These are phyloP conservation scores for Aleiodes testaceus DNA, from an alignment of 2,888 invertebrate genomes.

Conservation along the genomic window DNA sequence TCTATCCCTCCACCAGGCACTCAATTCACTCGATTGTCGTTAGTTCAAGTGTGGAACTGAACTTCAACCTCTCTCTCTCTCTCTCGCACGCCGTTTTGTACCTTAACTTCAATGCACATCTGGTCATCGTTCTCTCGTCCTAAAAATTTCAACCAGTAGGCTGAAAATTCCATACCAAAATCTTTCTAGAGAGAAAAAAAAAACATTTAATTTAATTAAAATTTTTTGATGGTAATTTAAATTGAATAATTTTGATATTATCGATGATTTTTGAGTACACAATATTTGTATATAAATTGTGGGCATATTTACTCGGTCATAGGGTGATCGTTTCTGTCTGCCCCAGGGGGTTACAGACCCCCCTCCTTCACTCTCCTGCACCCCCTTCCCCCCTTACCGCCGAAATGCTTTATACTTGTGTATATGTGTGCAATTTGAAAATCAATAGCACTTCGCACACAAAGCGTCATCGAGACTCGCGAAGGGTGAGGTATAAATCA, in stretches of 20 bases:
- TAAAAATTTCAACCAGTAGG: slow-evolving; percentile 2
- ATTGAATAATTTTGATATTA: slow-evolving; percentile 13
- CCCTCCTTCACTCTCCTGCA: slow-evolving; percentile 23
- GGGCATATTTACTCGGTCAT: slow-evolving; percentile 40
- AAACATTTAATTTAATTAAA: background rate
- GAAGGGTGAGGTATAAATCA: slow-evolving; percentile 61
- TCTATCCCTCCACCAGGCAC: slow-evolving; percentile 1
- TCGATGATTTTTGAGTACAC: slow-evolving; percentile 18
- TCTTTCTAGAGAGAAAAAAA: background rate
- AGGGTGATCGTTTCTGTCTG: slow-evolving; percentile 39
- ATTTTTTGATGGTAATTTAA: background rate
- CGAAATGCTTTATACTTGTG: slow-evolving; percentile 1
- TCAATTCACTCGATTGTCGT: slow-evolving; percentile 33
- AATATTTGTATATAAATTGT: slow-evolving; percentile 36
- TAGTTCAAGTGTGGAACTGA: slow-evolving; percentile 36
- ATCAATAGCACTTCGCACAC: slow-evolving; percentile 66
- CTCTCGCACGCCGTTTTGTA: slow-evolving; percentile 38
- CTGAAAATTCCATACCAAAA: background rate
- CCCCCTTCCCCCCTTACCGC: background rate
- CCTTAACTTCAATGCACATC: slow-evolving; percentile 56
- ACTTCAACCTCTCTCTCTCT: slow-evolving; percentile 45
- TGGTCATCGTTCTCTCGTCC: slow-evolving; percentile 60
- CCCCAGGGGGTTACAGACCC: slow-evolving; percentile 23
- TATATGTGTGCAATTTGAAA: slow-evolving; percentile 49
- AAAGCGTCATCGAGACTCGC: slow-evolving; percentile 59